Base-by-base conservation (phyloP, 2,113 vertebrate species). In the Gorsachius goisagi region DNA sequence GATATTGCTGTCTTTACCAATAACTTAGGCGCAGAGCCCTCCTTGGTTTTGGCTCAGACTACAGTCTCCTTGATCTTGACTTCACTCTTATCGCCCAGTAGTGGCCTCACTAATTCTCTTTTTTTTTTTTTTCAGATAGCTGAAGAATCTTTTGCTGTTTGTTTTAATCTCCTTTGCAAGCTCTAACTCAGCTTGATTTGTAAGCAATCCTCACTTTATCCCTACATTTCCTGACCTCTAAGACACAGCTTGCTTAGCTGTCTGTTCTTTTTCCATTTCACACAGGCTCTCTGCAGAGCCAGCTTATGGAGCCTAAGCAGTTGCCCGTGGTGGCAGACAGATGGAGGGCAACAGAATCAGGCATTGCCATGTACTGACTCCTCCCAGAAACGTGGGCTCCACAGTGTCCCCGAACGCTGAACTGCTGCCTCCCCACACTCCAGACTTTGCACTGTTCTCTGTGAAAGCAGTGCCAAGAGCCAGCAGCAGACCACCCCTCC, bases 101-200 rank as follows among this genome's bases (percentile, higher is more conserved):
- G 39, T 17, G 11, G 33, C 18, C 32, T 5, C 30, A 60, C 30
- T 85, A 67, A 19, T 9, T 35, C 3, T 59, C 11, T 33, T n/a
- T 50, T 4, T 5, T 5, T 10, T 45, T 5, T 3, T 11, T 45
- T 5, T 2, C 21, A 80, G 33, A 77, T 9, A 95, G 45, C 60
- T 78, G 64, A 95, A 84, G 56, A 92, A 56, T 74, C 37, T 89
- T 66, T 66, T 41, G 68, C 60, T 44, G 11, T 89, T 95, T 95
- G 72, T 90, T 89, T 90, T 81, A 93, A 92, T 78, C 68, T 90
- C 13, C 55, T 86, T 62, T 89, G 68, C n/a, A 77, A 77, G 22
- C 63, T 55, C 89, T 89, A 96, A 68, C 72, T 86, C 76, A 89
- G 88, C 75, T 71, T 90, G 76, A 84, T 67, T 67, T 75, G 80